phyloP scores from a whole-genome alignment of 2,113 vertebrate genomes.

The Pedionomus torquatus region DNA sequence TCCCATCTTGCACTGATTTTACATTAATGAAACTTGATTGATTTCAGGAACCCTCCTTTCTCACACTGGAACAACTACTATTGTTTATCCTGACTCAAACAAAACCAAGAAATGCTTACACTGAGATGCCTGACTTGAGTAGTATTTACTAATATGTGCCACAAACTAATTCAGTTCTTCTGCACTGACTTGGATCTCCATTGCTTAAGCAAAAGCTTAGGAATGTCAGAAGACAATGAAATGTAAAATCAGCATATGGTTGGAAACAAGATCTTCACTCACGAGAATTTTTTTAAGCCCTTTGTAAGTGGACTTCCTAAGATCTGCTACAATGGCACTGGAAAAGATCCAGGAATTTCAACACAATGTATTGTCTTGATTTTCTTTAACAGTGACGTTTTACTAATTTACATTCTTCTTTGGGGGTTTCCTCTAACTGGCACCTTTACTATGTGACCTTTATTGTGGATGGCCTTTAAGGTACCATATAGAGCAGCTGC shows the following conservation, averaged over 20 bases:
- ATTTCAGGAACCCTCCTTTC: constrained; percentile 1
- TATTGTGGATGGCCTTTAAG: not conserved
- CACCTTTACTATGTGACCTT: constrained; percentile 20
- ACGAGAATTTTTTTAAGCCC: not conserved
- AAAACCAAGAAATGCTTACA: not conserved
- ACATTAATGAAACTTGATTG: constrained; percentile 27
- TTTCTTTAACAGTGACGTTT: not conserved
- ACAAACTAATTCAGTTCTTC: not conserved
- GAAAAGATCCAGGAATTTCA: constrained; percentile 2
- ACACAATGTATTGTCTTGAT: not conserved
- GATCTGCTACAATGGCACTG: not conserved
- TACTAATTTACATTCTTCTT: constrained; percentile 24
- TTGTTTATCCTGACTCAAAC: constrained; percentile 4
- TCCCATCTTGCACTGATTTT: not conserved
- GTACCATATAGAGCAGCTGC: not conserved
- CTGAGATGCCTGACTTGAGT: not conserved
- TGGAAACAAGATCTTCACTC: not conserved
- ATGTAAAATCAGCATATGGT: not conserved
- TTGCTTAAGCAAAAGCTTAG: not conserved
- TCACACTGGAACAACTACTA: not conserved
- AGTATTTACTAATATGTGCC: not conserved
- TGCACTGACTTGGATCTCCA: not conserved
- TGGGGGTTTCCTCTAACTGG: not conserved
- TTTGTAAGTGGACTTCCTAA: not conserved
- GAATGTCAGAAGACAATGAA: not conserved